Evolutionary conservation across 2,888 invertebrate species (phyloP), one percentile per base, ranked within the genome.

Genomic region (Oscheius sp.): DNA sequence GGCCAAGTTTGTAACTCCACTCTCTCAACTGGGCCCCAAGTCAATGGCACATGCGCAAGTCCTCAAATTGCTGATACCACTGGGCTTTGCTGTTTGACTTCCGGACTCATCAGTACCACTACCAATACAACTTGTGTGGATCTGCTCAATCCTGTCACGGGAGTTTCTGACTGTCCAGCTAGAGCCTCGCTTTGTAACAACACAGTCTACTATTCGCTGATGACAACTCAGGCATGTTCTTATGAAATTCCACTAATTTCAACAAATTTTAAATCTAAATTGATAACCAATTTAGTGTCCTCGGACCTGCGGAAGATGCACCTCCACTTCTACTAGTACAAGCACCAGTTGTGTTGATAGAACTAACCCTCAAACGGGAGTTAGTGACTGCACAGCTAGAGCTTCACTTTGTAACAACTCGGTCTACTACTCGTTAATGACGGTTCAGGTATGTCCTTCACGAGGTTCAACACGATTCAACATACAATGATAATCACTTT

Each of bases 401-500:
- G 55, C 55, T n/a, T 15, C 55, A 17, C 33, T 33, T 17, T 55
- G 55, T 37, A 55, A 55, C 20, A 34, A 55, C 20, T 20, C 55
- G 17, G 34, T 34, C 3, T 55, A 55, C 23, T 55, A 20, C 17
- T 23, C 55, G 2, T 33, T 55, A 4, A 55, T 55, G 55, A 55
- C 55, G 4, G n/a, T n/a, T n/a, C n/a, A n/a, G n/a, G n/a, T n/a
- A n/a, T n/a, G n/a, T n/a, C n/a, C n/a, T n/a, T n/a, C n/a, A n/a
- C n/a, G n/a, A n/a, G n/a, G n/a, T n/a, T n/a, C n/a, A n/a, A n/a
- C n/a, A n/a, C n/a, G n/a, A n/a, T n/a, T n/a, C n/a, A n/a, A n/a
- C n/a, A n/a, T n/a, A n/a, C n/a, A n/a, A n/a, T n/a, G n/a, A n/a
- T n/a, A n/a, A n/a, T n/a, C n/a, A n/a, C n/a, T n/a, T n/a, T n/a